A percentile compares a stretch with the other conserved stretches of the same genome.
Evolutionary conservation across 2,888 invertebrate genomes (phyloP).

Genomic region (Globia sparganii): DNA sequence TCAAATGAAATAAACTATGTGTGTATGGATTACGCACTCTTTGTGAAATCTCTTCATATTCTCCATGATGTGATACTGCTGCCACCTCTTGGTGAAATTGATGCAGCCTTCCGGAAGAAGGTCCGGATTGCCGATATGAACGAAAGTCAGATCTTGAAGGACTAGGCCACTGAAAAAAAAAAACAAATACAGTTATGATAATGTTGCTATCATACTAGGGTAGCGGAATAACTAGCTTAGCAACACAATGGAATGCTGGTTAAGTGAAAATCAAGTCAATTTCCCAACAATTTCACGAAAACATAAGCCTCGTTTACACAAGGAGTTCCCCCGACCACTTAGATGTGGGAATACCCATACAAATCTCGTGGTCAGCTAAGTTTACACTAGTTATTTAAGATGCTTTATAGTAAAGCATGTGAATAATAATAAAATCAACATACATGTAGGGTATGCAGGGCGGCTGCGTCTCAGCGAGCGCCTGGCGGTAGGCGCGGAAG

Average conservation of each 20-base stretch:
- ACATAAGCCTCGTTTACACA: background rate
- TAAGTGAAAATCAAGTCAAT: background rate
- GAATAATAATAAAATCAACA: slow-evolving; percentile 78
- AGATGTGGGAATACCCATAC: background rate
- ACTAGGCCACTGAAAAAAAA: slow-evolving; percentile 95
- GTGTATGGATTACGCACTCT: slow-evolving; percentile 92
- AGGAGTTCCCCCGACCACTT: background rate
- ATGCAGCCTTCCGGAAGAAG: slow-evolving; percentile 95
- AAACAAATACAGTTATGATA: background rate
- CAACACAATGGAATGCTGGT: background rate
- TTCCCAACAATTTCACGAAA: background rate
- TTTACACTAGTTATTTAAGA: background rate
- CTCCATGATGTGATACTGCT: slow-evolving; percentile 99
- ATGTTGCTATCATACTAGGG: background rate
- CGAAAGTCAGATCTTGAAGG: slow-evolving; percentile 99
- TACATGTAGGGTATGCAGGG: slow-evolving; percentile 99
- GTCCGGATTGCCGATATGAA: slow-evolving; percentile 99
- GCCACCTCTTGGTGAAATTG: slow-evolving; percentile 99
- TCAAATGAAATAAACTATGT: slow-evolving; percentile 2
- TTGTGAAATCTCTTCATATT: slow-evolving; percentile 99
- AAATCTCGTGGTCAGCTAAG: too few species aligned
- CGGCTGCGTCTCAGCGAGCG: slow-evolving; percentile 97
- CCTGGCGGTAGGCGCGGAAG: slow-evolving; percentile 98
- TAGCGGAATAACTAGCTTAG: background rate
- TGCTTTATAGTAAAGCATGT: background rate